Conservation (phyloP, 2,113 vertebrate species). For the Corythornis cristatus region DNA sequence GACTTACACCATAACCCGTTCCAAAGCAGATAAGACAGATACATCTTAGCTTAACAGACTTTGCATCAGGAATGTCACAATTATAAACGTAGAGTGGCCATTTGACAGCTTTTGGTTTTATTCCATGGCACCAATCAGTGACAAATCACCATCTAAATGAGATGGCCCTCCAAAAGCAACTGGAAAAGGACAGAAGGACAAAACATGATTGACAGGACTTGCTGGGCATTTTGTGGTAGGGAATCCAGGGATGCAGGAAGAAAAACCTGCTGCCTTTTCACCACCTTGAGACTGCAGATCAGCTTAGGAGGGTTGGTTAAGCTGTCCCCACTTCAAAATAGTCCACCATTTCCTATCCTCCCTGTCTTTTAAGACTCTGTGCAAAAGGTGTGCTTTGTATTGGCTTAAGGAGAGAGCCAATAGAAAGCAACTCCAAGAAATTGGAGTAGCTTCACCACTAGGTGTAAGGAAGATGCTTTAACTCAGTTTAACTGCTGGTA, state of each 20-base stretch:
- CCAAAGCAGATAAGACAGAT: neutral
- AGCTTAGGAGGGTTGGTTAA: neutral
- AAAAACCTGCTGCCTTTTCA: neutral
- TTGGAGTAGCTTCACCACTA: neutral
- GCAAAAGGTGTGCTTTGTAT: neutral
- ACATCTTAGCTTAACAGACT: neutral
- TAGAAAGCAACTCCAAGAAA: neutral
- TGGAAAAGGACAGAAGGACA: slow-evolving; percentile 45
- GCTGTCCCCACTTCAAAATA: neutral
- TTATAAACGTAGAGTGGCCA: neutral
- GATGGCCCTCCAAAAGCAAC: slow-evolving; percentile 39
- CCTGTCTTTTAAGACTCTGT: neutral
- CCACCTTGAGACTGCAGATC: neutral
- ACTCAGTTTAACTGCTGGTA: neutral
- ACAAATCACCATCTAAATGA: slow-evolving; percentile 12
- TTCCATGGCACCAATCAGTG: neutral
- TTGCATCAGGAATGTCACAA: neutral
- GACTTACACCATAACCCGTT: neutral
- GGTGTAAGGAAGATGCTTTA: neutral
- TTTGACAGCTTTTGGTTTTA: neutral
- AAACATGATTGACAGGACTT: neutral
- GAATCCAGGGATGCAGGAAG: neutral
- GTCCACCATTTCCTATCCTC: neutral
- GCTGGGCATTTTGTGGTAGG: neutral
- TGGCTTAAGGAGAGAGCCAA: neutral